Percentiles rank a stretch among this genome's conserved stretches.
These are phyloP conservation scores for Peromyscus aztecus DNA, from an alignment of 2,797 vertebrate genomes.

Conservation along the genomic window DNA sequence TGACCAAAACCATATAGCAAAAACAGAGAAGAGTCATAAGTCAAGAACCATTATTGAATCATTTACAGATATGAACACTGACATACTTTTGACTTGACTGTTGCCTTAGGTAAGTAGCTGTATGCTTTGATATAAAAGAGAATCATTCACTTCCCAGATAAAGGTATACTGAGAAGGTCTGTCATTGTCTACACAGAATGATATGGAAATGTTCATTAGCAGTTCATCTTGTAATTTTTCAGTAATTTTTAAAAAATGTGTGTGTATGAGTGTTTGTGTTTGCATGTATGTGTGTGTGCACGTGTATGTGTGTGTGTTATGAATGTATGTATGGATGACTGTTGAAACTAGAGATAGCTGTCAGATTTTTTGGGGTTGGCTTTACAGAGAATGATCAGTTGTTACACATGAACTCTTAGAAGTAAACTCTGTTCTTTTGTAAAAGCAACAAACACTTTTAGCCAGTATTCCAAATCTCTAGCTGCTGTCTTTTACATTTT, in stretches of 20 bases:
- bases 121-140: background rate
- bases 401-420: background rate
- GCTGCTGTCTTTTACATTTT: background rate
- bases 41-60: background rate
- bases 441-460: background rate
- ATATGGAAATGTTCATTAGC: background rate
- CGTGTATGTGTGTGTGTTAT: background rate
- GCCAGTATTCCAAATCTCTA: background rate
- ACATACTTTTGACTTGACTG: background rate
- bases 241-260: background rate
- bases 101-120: background rate
- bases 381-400: background rate
- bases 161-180: background rate
- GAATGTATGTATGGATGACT: background rate
- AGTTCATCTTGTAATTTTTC: background rate
- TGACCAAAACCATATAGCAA: background rate
- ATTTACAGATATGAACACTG: background rate
- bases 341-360: background rate
- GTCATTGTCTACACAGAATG: too few relatives aligned
- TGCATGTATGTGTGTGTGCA: background rate
- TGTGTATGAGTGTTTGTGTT: background rate
- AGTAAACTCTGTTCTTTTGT: background rate
- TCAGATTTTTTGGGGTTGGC: background rate
- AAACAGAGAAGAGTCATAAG: background rate
- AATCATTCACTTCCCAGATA: background rate